These are phyloP conservation scores for Silurus lanzhouensis DNA, from an alignment of 2,797 vertebrate genomes.

Conservation along the genomic window DNA sequence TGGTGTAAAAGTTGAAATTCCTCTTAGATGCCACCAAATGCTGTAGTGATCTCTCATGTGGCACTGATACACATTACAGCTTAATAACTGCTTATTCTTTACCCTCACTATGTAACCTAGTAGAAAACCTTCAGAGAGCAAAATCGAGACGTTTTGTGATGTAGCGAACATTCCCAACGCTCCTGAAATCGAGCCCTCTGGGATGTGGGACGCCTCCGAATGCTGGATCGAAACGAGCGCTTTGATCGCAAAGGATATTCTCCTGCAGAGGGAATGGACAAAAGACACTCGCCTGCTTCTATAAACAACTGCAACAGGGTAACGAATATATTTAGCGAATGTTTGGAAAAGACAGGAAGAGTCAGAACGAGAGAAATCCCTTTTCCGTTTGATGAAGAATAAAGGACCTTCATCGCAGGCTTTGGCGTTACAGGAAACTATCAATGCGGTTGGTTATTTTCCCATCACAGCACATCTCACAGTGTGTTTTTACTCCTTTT, in stretches of 20 bases:
- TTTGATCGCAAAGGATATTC: not conserved
- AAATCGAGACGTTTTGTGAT: conserved; percentile 4
- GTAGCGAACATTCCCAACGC: conserved; percentile 20
- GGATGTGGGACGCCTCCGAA: conserved; percentile 35
- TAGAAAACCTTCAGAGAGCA: not conserved
- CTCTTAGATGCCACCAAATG: too few species aligned
- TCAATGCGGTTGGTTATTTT: not conserved
- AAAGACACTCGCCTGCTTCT: not conserved
- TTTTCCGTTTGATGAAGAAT: not conserved
- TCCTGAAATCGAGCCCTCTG: conserved; percentile 20
- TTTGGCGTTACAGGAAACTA: not conserved
- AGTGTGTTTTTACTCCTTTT: not conserved
- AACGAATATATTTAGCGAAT: not conserved
- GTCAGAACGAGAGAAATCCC: not conserved
- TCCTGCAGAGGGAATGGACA: not conserved
- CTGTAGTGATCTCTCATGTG: not conserved
- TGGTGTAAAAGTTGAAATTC: not conserved
- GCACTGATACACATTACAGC: conserved; percentile 10
- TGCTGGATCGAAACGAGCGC: conserved; percentile 9
- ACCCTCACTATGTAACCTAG: conserved; percentile 17
- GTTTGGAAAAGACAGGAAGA: not conserved
- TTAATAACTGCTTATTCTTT: conserved; percentile 17
- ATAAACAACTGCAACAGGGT: not conserved
- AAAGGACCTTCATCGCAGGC: not conserved
- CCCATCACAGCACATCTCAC: not conserved